phyloP scores from a whole-genome alignment of 2,113 vertebrate species.

The Odontophorus gujanensis region DNA sequence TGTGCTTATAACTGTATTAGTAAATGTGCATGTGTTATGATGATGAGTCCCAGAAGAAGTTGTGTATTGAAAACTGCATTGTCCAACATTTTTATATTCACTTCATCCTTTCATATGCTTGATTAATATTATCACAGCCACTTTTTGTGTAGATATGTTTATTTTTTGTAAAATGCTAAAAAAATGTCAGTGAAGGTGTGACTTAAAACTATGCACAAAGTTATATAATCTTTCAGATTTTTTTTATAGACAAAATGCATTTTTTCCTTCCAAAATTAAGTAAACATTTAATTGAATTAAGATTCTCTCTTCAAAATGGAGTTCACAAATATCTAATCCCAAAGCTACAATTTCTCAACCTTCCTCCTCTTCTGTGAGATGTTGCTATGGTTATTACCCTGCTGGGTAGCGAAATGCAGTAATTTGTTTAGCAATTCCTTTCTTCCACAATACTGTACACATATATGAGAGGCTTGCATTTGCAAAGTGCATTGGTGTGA shows the following conservation, averaged over 20 bases:
- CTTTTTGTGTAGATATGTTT: not conserved
- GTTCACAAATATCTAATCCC: slow-evolving; percentile 47
- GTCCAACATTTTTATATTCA: not conserved
- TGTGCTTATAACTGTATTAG: not conserved
- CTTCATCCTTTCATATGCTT: not conserved
- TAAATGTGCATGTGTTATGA: not conserved
- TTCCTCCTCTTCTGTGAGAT: not conserved
- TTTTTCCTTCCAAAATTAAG: slow-evolving; percentile 8
- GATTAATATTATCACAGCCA: not conserved
- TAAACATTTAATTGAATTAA: slow-evolving; percentile 62
- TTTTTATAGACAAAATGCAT: not conserved
- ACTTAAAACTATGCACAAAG: not conserved
- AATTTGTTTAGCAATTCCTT: slow-evolving; percentile 52
- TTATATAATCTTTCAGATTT: too few species aligned
- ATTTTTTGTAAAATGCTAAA: not conserved
- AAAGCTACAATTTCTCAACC: slow-evolving; percentile 36
- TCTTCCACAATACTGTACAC: not conserved
- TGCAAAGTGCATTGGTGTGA: slow-evolving; percentile 22
- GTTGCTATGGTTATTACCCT: slow-evolving; percentile 71
- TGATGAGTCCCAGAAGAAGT: not conserved
- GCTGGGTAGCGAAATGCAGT: slow-evolving; percentile 51
- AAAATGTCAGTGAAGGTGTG: not conserved
- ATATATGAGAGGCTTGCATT: not conserved
- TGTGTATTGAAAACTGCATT: not conserved
- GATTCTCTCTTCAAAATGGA: slow-evolving; percentile 39